A percentile compares a stretch with the other conserved stretches of the same genome.
These are phyloP conservation scores for Montifringilla adamsi DNA, from an alignment of 2,113 vertebrate species.

Conservation along the genomic window DNA sequence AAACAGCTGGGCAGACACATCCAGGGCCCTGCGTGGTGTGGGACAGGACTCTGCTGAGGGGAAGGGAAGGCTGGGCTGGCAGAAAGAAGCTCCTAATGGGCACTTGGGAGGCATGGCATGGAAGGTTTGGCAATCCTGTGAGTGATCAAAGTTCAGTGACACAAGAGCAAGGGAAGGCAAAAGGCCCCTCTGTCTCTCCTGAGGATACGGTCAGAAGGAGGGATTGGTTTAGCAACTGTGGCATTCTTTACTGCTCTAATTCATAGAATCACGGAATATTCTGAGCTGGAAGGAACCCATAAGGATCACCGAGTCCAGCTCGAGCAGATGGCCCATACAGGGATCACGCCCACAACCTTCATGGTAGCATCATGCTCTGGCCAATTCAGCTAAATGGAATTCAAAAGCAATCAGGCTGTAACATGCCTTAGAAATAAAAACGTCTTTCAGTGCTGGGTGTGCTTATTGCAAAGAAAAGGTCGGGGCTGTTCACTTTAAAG, in stretches of 20 bases:
- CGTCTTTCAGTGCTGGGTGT: background rate
- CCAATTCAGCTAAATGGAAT: background rate
- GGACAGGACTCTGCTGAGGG: background rate
- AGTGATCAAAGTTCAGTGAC: background rate
- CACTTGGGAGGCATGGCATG: background rate
- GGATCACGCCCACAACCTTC: background rate
- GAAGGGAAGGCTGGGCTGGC: background rate
- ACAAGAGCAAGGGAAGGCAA: background rate
- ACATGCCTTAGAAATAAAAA: background rate
- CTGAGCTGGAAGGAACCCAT: background rate
- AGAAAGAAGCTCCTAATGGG: background rate
- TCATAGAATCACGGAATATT: background rate
- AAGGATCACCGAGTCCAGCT: background rate
- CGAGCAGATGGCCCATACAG: fast-evolving
- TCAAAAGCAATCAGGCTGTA: background rate
- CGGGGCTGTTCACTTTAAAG: background rate
- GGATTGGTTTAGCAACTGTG: background rate
- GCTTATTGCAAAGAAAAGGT: background rate
- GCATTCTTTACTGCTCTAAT: background rate
- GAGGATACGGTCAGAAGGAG: background rate
- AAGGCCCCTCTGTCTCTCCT: background rate
- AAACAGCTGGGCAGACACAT: background rate
- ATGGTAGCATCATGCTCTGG: background rate
- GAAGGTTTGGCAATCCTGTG: background rate
- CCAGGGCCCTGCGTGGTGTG: fast-evolving